Percentiles rank a stretch among this genome's conserved stretches.
phyloP scores from a whole-genome alignment of 2,113 vertebrate species.

The Xiphophorus couchianus region DNA sequence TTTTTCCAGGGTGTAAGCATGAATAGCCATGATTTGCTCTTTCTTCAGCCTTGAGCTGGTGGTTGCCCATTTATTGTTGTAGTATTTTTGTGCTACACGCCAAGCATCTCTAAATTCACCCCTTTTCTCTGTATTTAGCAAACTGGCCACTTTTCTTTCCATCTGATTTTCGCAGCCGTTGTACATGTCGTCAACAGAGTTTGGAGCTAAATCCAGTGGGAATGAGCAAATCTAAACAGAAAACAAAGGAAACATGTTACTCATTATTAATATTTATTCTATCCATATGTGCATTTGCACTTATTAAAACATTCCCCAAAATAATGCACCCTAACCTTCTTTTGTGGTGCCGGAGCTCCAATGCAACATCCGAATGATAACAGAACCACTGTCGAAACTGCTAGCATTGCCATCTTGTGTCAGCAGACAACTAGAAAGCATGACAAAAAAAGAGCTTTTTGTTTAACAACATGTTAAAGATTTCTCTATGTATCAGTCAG shows the following conservation, averaged over 20 bases:
- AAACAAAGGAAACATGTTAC: not conserved
- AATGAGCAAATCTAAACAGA: not conserved
- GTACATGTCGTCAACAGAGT: constrained; percentile 54
- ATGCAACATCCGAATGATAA: constrained; percentile 1
- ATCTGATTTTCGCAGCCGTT: constrained; percentile 30
- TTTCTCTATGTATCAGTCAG: too few species aligned
- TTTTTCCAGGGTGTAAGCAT: constrained; percentile 30
- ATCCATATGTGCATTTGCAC: not conserved
- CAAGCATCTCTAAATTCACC: constrained; percentile 13
- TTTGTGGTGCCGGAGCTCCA: not conserved
- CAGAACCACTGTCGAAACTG: not conserved
- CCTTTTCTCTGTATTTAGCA: constrained; percentile 16
- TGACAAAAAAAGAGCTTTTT: too few species aligned
- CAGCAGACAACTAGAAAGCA: too few species aligned
- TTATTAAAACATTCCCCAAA: not conserved
- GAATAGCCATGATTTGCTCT: constrained; percentile 48
- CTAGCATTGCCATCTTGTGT: not conserved
- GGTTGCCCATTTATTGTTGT: not conserved
- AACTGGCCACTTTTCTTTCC: constrained; percentile 17
- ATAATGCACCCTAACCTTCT: not conserved
- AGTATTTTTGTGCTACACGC: not conserved
- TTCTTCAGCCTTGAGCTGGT: not conserved
- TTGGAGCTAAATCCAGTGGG: constrained; percentile 19
- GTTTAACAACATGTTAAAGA: too few species aligned
- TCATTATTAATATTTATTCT: not conserved